Conservation (phyloP, 2,797 vertebrate species). For the Melanotaenia parkinsoni region DNA sequence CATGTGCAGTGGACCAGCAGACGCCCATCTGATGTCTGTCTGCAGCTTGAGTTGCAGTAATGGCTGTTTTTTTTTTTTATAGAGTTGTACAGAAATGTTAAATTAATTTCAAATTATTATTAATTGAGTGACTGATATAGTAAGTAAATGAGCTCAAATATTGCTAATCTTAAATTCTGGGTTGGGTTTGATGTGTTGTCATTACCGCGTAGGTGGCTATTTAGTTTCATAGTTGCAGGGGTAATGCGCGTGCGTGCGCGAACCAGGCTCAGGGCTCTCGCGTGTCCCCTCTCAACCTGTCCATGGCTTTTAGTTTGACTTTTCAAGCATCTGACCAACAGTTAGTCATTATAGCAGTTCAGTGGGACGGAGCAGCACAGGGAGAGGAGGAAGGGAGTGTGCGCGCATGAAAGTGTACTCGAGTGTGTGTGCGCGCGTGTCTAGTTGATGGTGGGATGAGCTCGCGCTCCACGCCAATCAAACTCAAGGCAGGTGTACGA, state of each 20-base stretch:
- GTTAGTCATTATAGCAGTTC: conserved; percentile 75
- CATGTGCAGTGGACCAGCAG: conserved; percentile 21
- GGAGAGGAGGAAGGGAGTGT: conserved; percentile 12
- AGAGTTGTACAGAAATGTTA: not conserved
- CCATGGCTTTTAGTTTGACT: conserved; percentile 29
- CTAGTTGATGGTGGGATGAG: conserved; percentile 73
- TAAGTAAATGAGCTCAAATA: not conserved
- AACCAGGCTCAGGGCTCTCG: not conserved
- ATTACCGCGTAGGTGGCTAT: not conserved
- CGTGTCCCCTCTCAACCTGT: not conserved
- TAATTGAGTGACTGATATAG: conserved; percentile 15
- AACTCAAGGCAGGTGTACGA: conserved; percentile 56
- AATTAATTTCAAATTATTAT: conserved; percentile 8
- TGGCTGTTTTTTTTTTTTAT: not conserved
- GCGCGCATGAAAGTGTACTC: not conserved
- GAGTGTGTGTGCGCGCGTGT: not conserved
- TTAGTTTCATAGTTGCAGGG: not conserved
- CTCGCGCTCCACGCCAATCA: conserved; percentile 80
- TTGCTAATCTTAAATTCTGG: not conserved
- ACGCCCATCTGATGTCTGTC: conserved; percentile 17
- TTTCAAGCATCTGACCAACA: conserved; percentile 71
- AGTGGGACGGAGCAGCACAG: conserved; percentile 24
- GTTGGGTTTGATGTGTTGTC: not conserved
- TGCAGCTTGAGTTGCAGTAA: conserved; percentile 17
- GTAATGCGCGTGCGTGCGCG: not conserved